Percentiles rank a stretch among this genome's conserved stretches.
Evolutionary conservation across 2,113 vertebrate species (phyloP).

Genomic region (Gallinago undulata): DNA sequence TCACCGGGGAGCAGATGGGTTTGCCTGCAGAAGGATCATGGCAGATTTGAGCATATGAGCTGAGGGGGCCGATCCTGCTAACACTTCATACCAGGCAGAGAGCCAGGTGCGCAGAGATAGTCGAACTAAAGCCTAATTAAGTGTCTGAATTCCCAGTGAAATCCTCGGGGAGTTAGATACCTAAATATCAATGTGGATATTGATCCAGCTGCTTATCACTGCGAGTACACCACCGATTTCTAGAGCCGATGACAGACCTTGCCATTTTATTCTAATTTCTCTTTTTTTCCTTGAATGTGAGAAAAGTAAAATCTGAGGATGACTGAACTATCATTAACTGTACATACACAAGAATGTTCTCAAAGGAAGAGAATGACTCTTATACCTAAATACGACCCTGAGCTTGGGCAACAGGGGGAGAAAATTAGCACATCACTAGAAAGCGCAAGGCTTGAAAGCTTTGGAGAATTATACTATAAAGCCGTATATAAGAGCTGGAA

Average conservation of each 20-base stretch:
- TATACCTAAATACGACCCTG: not conserved
- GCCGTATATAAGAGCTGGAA: not conserved
- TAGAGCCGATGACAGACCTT: not conserved
- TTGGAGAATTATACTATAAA: not conserved
- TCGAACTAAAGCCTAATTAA: conserved; percentile 34
- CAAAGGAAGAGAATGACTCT: not conserved
- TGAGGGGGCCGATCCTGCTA: conserved; percentile 38
- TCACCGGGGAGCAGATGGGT: not conserved
- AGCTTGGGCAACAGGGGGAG: not conserved
- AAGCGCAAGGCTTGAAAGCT: not conserved
- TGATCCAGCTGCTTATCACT: not conserved
- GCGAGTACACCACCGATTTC: not conserved
- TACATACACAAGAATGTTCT: not conserved
- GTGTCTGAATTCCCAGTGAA: conserved; percentile 56
- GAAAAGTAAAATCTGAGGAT: not conserved
- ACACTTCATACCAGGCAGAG: conserved; percentile 39
- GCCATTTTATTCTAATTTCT: not conserved
- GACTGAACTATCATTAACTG: not conserved
- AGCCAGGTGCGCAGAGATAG: conserved; percentile 38
- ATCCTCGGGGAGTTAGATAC: not conserved
- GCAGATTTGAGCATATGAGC: conserved; percentile 39
- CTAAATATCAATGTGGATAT: not conserved
- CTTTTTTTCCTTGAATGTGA: not conserved
- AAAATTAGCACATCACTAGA: not conserved
- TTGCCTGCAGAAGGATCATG: conserved; percentile 21